phyloP scores from a whole-genome alignment of 2,888 invertebrate species.

The Leptopilina myrica region DNA sequence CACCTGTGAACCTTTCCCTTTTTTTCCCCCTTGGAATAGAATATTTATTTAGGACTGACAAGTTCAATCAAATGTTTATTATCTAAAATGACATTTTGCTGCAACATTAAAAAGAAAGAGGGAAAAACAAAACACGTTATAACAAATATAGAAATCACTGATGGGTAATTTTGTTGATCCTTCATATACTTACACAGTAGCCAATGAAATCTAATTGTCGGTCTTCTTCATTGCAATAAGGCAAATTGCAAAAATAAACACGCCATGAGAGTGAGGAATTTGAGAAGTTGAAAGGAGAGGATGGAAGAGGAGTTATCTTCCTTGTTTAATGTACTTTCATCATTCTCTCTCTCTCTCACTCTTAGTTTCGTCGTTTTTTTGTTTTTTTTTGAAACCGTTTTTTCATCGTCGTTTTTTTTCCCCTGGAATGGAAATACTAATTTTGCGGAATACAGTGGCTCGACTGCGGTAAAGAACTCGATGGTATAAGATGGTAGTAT shows the following conservation, averaged over 20 bases:
- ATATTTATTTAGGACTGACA: neutral
- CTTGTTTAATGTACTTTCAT: slow-evolving; percentile 45
- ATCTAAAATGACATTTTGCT: neutral
- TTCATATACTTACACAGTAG: slow-evolving; percentile 73
- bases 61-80: neutral
- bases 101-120: too few relatives aligned
- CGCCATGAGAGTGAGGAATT: slow-evolving; percentile 61
- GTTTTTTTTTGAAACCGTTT: slow-evolving; percentile 49
- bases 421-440: slow-evolving; percentile 76
- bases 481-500: slow-evolving; percentile 69
- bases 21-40: neutral
- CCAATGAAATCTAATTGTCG: slow-evolving; percentile 75
- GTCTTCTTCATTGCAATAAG: slow-evolving; percentile 63
- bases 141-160: neutral
- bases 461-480: slow-evolving; percentile 74
- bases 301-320: slow-evolving; percentile 36
- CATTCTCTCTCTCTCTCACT: slow-evolving; percentile 44
- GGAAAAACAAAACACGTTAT: too few relatives aligned
- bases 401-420: slow-evolving; percentile 60
- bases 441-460: slow-evolving; percentile 77
- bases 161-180: slow-evolving; percentile 53
- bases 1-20: slow-evolving; percentile 54
- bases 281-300: slow-evolving; percentile 48
- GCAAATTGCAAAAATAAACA: slow-evolving; percentile 76
- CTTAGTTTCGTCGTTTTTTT: slow-evolving; percentile 51